These are phyloP conservation scores for Halcyon badia DNA, from an alignment of 2,797 vertebrate genomes.

Conservation along the genomic window DNA sequence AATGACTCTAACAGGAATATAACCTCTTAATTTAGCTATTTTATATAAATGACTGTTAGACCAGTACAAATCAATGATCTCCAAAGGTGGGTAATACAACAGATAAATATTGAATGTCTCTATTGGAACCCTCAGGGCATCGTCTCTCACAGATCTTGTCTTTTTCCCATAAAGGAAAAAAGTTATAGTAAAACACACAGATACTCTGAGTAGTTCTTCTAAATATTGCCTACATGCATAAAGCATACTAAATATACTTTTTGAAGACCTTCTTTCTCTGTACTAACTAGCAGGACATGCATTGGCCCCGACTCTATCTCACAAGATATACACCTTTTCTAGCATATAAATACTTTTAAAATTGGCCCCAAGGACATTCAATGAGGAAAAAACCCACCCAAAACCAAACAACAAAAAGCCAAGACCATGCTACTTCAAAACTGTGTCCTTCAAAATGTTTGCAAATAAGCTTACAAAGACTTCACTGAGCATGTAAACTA, in stretches of 20 bases:
- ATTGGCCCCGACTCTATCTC: not conserved
- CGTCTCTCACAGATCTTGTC: not conserved
- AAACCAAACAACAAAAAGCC: not conserved
- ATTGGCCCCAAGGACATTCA: not conserved
- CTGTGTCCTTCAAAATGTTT: not conserved
- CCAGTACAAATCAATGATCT: not conserved
- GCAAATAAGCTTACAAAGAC: not conserved
- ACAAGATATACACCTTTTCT: not conserved
- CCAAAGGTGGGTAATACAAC: not conserved
- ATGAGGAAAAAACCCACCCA: fast-evolving
- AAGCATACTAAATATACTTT: not conserved
- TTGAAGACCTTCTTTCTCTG: not conserved
- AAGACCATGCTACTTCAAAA: not conserved
- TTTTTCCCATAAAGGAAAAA: not conserved
- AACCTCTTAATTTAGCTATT: not conserved
- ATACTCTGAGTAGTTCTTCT: not conserved
- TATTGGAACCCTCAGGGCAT: not conserved
- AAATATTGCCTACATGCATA: not conserved
- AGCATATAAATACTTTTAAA: not conserved
- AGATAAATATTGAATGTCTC: not conserved
- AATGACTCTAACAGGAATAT: not conserved
- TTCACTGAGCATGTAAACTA: not conserved
- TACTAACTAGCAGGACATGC: not conserved
- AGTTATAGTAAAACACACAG: not conserved
- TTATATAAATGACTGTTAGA: not conserved